Conservation (phyloP, 2,113 vertebrate genomes). For the Sorex fumeus region DNA sequence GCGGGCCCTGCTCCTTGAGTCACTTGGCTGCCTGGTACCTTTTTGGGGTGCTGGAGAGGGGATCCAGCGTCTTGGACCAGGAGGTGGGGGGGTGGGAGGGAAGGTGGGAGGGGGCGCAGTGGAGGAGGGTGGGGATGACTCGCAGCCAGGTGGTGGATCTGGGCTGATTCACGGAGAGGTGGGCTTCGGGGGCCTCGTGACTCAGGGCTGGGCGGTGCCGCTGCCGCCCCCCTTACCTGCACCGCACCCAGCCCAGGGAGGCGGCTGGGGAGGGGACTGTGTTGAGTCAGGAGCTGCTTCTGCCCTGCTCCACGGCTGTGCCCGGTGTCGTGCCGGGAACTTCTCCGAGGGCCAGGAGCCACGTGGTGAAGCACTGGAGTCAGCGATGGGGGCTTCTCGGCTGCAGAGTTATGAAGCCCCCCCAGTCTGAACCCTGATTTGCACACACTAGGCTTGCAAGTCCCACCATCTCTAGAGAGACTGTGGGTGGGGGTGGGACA, state of each 20-base stretch:
- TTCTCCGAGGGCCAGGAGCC: too few relatives aligned
- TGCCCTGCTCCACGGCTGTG: not conserved
- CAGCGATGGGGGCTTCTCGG: not conserved
- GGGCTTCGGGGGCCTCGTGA: slow-evolving; percentile 44
- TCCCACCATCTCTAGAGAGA: not conserved
- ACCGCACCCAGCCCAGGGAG: not conserved
- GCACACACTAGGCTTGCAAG: not conserved
- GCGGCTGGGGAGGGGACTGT: slow-evolving; percentile 20
- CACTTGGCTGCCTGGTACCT: slow-evolving; percentile 41
- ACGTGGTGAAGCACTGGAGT: too few relatives aligned
- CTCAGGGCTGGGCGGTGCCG: slow-evolving; percentile 47
- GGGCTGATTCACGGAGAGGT: slow-evolving; percentile 73
- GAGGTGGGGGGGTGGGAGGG: not conserved
- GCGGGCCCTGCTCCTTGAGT: slow-evolving; percentile 66
- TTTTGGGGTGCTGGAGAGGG: slow-evolving; percentile 26
- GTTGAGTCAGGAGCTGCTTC: slow-evolving; percentile 55
- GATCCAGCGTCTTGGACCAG: slow-evolving; percentile 14
- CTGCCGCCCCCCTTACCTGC: not conserved
- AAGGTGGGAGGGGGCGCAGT: not conserved
- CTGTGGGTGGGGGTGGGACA: too few relatives aligned
- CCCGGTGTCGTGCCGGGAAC: too few relatives aligned
- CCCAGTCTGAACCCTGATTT: not conserved
- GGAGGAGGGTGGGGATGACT: slow-evolving; percentile 2
- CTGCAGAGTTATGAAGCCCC: too few relatives aligned
- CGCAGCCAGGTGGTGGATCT: not conserved